These are phyloP conservation scores for Tenthredo livida DNA, from an alignment of 2,888 invertebrate genomes.

Conservation along the genomic window DNA sequence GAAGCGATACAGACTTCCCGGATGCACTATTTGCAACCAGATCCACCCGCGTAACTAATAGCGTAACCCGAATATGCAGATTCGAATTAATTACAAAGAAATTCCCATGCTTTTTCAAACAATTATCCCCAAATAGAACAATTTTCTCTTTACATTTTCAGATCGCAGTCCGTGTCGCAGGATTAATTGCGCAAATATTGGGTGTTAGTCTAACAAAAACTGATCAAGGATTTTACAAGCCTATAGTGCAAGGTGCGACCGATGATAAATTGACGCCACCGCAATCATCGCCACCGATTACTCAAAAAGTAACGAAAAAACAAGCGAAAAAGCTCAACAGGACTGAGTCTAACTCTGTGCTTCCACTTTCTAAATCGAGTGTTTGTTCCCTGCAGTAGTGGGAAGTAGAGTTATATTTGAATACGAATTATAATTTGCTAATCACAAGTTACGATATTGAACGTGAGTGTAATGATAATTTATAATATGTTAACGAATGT, in stretches of 20 bases:
- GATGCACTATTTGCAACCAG: neutral
- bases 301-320: conserved; percentile 71
- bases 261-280: conserved; percentile 69
- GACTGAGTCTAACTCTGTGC: conserved; percentile 65
- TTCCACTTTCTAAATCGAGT: conserved; percentile 76
- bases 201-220: conserved; percentile 83
- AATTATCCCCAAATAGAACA: neutral
- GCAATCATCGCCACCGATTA: conserved; percentile 57
- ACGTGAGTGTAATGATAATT: neutral
- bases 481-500: neutral
- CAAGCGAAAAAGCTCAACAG: conserved; percentile 69
- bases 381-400: conserved; percentile 81
- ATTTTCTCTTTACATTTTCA: conserved; percentile 71
- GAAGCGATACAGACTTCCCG: conserved; percentile 20
- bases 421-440: neutral
- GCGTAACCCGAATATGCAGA: neutral
- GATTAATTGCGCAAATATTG: conserved; percentile 85
- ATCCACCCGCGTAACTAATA: neutral
- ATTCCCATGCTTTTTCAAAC: neutral
- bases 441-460: conserved; percentile 42
- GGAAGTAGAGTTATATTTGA: neutral
- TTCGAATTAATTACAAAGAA: neutral
- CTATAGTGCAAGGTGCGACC: conserved; percentile 85
- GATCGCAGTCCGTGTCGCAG: conserved; percentile 85
- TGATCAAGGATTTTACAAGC: conserved; percentile 84